These are phyloP conservation scores for Epizoanthus ramosus DNA, from an alignment of 92 coral and sea anemone species.

Conservation along the genomic window DNA sequence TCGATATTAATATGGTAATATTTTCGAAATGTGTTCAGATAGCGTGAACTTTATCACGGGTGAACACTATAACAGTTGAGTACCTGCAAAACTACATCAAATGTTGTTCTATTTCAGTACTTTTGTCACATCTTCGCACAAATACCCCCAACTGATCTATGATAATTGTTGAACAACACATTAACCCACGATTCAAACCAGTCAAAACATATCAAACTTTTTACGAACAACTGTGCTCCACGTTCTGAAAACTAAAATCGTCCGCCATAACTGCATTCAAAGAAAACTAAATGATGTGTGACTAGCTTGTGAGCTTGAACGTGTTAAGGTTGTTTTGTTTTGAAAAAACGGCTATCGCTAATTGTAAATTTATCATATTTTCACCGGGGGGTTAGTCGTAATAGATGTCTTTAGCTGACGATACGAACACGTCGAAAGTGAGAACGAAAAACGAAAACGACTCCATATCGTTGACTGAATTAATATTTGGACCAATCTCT, in stretches of 20 bases:
- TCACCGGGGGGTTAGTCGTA: slow-evolving; percentile 43
- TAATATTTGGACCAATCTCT: slow-evolving; percentile 11
- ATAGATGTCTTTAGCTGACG: slow-evolving; percentile 29
- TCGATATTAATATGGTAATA: slow-evolving; percentile 24
- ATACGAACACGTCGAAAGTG: slow-evolving; percentile 29
- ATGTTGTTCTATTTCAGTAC: slow-evolving; percentile 6
- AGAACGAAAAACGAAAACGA: slow-evolving; percentile 23
- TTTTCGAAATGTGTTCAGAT: slow-evolving; percentile 9
- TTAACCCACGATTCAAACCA: not conserved
- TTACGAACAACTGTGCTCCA: not conserved
- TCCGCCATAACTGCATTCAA: slow-evolving; percentile 42
- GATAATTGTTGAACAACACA: slow-evolving; percentile 34
- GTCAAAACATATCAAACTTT: slow-evolving; percentile 26
- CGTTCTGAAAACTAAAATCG: slow-evolving; percentile 31
- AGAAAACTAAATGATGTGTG: slow-evolving; percentile 39
- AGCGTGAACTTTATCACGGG: slow-evolving; percentile 4
- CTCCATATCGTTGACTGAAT: slow-evolving; percentile 19
- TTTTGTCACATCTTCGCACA: slow-evolving; percentile 32
- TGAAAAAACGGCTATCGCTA: slow-evolving; percentile 20
- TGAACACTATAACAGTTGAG: not conserved
- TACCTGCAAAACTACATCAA: slow-evolving; percentile 9
- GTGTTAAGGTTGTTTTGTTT: not conserved
- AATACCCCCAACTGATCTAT: slow-evolving; percentile 35
- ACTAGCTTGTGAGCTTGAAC: slow-evolving; percentile 19
- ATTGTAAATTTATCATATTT: slow-evolving; percentile 35